phyloP scores from a whole-genome alignment of 2,797 vertebrate species.

The Epinephelus malabaricus region DNA sequence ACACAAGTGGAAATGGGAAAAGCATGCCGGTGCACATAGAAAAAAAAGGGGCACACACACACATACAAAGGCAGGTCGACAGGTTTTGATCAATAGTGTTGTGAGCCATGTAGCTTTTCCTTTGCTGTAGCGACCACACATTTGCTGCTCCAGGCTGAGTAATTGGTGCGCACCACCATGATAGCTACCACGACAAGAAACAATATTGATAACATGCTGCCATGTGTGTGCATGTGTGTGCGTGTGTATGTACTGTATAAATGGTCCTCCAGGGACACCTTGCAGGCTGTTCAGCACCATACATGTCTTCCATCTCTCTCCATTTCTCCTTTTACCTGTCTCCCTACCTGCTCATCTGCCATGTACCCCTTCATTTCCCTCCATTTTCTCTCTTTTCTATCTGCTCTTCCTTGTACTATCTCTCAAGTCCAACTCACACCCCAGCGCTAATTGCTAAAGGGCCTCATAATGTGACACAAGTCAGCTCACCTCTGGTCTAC shows the following conservation, averaged over 20 bases:
- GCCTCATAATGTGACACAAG: slow-evolving; percentile 35
- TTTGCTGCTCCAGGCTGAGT: slow-evolving; percentile 67
- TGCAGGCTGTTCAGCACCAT: slow-evolving; percentile 43
- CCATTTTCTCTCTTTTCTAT: neutral
- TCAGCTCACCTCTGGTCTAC: slow-evolving; percentile 10
- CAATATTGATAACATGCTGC: slow-evolving; percentile 73
- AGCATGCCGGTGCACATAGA: slow-evolving; percentile 11
- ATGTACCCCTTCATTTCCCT: neutral
- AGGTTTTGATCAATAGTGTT: slow-evolving; percentile 75
- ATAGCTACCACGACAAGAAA: slow-evolving; percentile 65
- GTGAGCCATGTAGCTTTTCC: slow-evolving; percentile 61
- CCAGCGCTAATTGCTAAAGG: slow-evolving; percentile 13
- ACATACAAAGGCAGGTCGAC: slow-evolving; percentile 26
- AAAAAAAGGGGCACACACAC: slow-evolving; percentile 5
- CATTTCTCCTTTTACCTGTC: slow-evolving; percentile 38
- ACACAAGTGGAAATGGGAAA: slow-evolving; percentile 26
- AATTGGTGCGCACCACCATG: slow-evolving; percentile 69
- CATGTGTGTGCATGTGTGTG: slow-evolving; percentile 22
- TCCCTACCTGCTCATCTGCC: slow-evolving; percentile 13
- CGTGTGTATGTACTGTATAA: slow-evolving; percentile 41
- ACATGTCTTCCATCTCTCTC: slow-evolving; percentile 15
- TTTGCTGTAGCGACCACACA: slow-evolving; percentile 56
- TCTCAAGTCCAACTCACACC: slow-evolving; percentile 26
- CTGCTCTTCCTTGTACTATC: neutral
- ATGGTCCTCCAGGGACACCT: slow-evolving; percentile 61